A percentile compares a stretch with the other conserved stretches of the same genome.
phyloP scores from a whole-genome alignment of 2,113 vertebrate species.

The Neogobius melanostomus region DNA sequence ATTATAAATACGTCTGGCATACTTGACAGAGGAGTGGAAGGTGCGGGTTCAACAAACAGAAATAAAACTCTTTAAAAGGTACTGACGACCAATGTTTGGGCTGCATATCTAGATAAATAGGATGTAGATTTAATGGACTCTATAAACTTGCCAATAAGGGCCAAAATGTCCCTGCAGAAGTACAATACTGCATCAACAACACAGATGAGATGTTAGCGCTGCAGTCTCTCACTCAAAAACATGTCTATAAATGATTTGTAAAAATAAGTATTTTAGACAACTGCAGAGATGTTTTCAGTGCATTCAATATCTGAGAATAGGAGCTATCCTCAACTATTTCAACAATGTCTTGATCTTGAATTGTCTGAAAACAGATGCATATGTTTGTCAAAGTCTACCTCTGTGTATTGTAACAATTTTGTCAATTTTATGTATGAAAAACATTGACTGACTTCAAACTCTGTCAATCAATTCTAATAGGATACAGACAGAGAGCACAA shows the following conservation, averaged over 20 bases:
- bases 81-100: conserved; percentile 8
- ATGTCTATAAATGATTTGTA: neutral
- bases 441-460: no score
- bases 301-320: no score
- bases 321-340: no score
- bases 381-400: no score
- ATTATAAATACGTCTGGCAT: conserved; percentile 14
- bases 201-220: neutral
- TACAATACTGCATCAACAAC: neutral
- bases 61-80: neutral
- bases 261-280: neutral
- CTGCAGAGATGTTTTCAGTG: no score
- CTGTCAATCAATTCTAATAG: no score
- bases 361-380: no score
- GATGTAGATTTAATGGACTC: conserved; percentile 21
- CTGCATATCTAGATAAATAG: conserved; percentile 9
- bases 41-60: conserved; percentile 32
- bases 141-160: conserved; percentile 3
- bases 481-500: no score
- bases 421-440: no score
- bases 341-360: no score
- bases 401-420: no score
- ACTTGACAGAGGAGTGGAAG: conserved; percentile 15
- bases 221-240: neutral
- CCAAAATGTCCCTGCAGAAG: neutral